Evolutionary conservation across 2,113 vertebrate species (phyloP).

Genomic region (Sakesphorus luctuosus): DNA sequence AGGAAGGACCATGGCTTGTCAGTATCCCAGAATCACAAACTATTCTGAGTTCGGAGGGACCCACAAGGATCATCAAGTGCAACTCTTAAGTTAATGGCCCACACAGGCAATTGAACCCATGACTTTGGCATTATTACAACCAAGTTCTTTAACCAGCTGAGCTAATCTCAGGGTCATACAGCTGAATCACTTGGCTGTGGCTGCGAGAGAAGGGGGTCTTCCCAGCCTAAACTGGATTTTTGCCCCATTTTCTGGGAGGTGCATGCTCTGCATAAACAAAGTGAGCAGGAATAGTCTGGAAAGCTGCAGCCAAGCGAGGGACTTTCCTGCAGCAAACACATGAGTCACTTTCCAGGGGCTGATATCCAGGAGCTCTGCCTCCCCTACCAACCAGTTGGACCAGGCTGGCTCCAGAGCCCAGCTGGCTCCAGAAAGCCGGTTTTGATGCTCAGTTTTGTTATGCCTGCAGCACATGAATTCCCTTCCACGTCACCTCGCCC

Average conservation of each 20-base stretch:
- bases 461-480: constrained; percentile 34
- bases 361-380: background rate
- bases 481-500: background rate
- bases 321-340: background rate
- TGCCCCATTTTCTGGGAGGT: background rate
- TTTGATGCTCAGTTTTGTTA: background rate
- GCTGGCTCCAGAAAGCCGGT: background rate
- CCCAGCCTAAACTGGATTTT: background rate
- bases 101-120: too few relatives aligned
- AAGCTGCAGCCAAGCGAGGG: background rate
- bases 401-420: fast-evolving
- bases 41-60: too few relatives aligned
- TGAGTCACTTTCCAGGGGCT: background rate
- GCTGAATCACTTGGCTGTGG: background rate
- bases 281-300: background rate
- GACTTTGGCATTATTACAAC: too few relatives aligned
- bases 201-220: background rate
- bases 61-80: too few relatives aligned
- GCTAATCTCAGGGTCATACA: background rate
- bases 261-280: background rate
- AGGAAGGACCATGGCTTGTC: background rate
- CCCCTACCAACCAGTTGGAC: background rate
- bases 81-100: too few relatives aligned
- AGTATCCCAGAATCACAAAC: too few relatives aligned
- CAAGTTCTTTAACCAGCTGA: too few relatives aligned